phyloP scores from a whole-genome alignment of 1,140 invertebrate species.

The Caenorhabditis elegans region WBcel235 BX284603.4:8009501-8010000 shows the following conservation, averaged over 20 bases:
- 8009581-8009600: constrained; percentile 15
- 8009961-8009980: neutral
- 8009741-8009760: neutral
- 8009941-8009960: neutral
- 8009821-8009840: neutral
- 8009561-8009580: neutral
- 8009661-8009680: neutral
- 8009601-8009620: neutral
- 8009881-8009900: too few species aligned
- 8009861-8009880: neutral
- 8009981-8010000: neutral
- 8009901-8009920: too few species aligned
- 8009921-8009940: neutral
- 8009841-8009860: neutral
- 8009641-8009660: neutral
- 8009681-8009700: neutral
- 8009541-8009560: constrained; percentile 22
- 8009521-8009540: neutral
- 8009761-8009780: neutral
- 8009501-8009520: neutral
- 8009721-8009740: neutral
- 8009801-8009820: constrained; percentile 1
- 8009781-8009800: neutral
- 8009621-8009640: neutral
- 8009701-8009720: neutral